Percentiles rank a stretch among this genome's conserved stretches.
These are phyloP conservation scores for Brachionus calyciflorus DNA, from an alignment of 1,140 invertebrate species.

Conservation along the genomic window DNA sequence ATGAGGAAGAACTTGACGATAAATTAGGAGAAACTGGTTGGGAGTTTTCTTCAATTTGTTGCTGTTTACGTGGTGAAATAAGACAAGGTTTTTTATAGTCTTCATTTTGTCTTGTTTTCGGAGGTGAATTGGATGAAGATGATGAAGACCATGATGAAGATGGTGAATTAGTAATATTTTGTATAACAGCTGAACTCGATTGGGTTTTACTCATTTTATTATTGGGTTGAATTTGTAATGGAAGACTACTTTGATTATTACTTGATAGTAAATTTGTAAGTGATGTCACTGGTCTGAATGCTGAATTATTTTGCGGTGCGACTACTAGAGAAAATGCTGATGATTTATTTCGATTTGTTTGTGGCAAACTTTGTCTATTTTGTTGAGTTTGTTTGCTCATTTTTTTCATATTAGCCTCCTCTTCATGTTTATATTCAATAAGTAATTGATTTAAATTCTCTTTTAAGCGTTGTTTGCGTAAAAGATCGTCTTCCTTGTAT, in stretches of 20 bases:
- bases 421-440: slow-evolving; percentile 45
- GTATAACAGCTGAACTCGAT: slow-evolving; percentile 8
- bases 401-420: slow-evolving; percentile 39
- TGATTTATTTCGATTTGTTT: slow-evolving; percentile 22
- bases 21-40: slow-evolving; percentile 21
- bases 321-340: neutral
- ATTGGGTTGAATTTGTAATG: slow-evolving; percentile 13
- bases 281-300: slow-evolving; percentile 22
- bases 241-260: neutral
- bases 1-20: neutral
- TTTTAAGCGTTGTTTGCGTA: slow-evolving; percentile 30
- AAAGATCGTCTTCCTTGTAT: slow-evolving; percentile 40
- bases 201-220: slow-evolving; percentile 33
- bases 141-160: slow-evolving; percentile 24
- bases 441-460: slow-evolving; percentile 41
- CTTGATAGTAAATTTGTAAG: neutral
- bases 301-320: neutral
- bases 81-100: slow-evolving; percentile 26
- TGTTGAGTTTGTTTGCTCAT: slow-evolving; percentile 43
- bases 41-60: slow-evolving; percentile 7
- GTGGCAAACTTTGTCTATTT: slow-evolving; percentile 28
- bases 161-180: slow-evolving; percentile 20
- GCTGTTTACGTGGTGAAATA: slow-evolving; percentile 7
- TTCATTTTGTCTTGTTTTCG: neutral
- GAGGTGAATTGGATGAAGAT: neutral